Evolutionary conservation across 2,113 vertebrate species (phyloP).

Genomic region (Sterrhoptilus dennistouni): DNA sequence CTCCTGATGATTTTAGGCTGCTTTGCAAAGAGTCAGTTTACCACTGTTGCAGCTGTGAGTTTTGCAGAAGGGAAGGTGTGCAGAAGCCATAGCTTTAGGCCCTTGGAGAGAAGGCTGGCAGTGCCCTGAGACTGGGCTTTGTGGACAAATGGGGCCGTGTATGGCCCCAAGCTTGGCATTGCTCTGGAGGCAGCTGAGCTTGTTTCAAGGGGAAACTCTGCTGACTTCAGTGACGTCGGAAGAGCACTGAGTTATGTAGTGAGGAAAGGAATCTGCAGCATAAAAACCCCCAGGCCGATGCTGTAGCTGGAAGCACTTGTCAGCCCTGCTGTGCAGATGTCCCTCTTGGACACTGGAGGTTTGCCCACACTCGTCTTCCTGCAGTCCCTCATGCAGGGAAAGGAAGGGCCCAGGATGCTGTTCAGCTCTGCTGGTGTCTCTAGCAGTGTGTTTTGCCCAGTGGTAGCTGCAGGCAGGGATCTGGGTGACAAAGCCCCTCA

Average conservation of each 20-base stretch:
- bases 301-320: background rate
- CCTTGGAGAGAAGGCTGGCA: background rate
- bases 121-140: background rate
- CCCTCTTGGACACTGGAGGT: fast-evolving
- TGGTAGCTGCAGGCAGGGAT: background rate
- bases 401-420: background rate
- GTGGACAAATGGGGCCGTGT: fast-evolving
- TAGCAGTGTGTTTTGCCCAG: background rate
- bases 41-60: background rate
- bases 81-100: background rate
- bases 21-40: background rate
- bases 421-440: background rate
- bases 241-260: background rate
- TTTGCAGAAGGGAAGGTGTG: background rate
- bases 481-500: background rate
- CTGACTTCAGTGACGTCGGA: fast-evolving
- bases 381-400: fast-evolving
- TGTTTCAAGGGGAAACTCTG: background rate
- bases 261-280: background rate
- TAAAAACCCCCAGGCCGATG: background rate
- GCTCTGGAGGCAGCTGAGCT: background rate
- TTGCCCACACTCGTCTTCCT: fast-evolving
- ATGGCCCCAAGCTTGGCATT: background rate
- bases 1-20: background rate
- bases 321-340: background rate